Base-by-base conservation (phyloP, 2,113 vertebrate species). In the Chascanopsetta lugubris region DNA sequence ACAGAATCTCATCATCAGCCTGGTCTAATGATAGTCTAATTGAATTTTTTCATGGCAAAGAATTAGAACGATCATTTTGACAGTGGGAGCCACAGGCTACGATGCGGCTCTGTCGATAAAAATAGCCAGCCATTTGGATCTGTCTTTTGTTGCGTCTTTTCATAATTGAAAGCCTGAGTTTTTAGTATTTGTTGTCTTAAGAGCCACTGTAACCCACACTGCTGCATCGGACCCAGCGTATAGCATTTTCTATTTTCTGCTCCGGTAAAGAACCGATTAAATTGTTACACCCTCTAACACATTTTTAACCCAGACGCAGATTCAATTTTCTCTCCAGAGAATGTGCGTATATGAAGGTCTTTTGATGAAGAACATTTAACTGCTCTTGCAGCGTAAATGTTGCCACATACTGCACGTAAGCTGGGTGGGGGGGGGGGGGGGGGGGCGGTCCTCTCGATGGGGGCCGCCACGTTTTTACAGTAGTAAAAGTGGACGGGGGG, bases 1-100 rank as follows among this genome's bases (percentile, higher is more conserved):
- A 89, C 89, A 89, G 79, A 87, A 86, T 82, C 83, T 85, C 89
- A 88, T 90, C 87, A 89, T 89, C 87, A 88, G 85, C 86, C 75
- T 3, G 65, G 72, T 88, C 76, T 90, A 90, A 90, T 90, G 89
- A 88, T 84, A 84, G 83, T 81, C 86, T 90, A 89, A 90, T 90
- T 89, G 86, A 88, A 82, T 90, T 89, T 88, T 88, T 87, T 86
- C 81, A 86, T 82, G 82, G 76, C 78, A 84, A 85, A 88, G 85
- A 86, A 86, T 89, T 85, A 77, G 72, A 89, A 88, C 53, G 64
- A 88, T 85, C 85, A 85, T 86, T 85, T 77, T 87, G 85, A 86
- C 85, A 80, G 80, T 73, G 80, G 62, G 79, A 86, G 86, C 89
- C 86, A 88, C 78, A 22, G 85, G 89, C 86, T 86, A 79, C 45